Evolutionary conservation across 1,140 invertebrate genomes (phyloP), one percentile per base, ranked within the genome.

Genomic region (Odontomachus brunneus): DNA sequence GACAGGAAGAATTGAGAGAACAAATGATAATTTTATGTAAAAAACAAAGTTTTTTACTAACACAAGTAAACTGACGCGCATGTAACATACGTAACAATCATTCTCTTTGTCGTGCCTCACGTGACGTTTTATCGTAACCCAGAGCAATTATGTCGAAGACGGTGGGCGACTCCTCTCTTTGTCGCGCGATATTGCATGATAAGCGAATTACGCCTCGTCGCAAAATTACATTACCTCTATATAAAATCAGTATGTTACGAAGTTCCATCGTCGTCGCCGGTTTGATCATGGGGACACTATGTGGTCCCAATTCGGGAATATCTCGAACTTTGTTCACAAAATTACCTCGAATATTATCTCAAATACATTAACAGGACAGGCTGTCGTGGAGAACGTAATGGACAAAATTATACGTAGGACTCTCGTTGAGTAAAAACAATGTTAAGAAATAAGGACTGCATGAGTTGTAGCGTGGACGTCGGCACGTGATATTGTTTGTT

Each of bases 131-230:
- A 82, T 80, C 78, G 44, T 63, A 82, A 60, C 57, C 26, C 44
- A 11, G 12, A 62, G 69, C 69, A 82, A 82, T 82, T 82, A 72
- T 49, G 69, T 2, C 69, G 55, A 82, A 82, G 71, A 62, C 59
- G 55, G 26, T 24, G 65, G 22, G 44, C 84, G 49, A 84, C 86
- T 91, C 88, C 88, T 88, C 89, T 90, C 89, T 92, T 91, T 91
- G 91, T 92, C 89, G 89, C 89, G 89, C 90, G 91, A 92, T 93
- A 93, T 92, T 93, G 92, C 91, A 86, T 85, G 85, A 89, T 93
- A 93, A 93, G 90, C 87, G 91, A 93, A 91, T 93, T 92, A 93
- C 0, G 90, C 88, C 78, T 89, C 88, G 86, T 91, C 84, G 65
- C 33, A 76, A 86, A 92, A 92, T 91, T 87, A 90, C 88, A 86